These are phyloP conservation scores for Steatocranus sp. DNA, from an alignment of 2,797 vertebrate genomes.

Conservation along the genomic window DNA sequence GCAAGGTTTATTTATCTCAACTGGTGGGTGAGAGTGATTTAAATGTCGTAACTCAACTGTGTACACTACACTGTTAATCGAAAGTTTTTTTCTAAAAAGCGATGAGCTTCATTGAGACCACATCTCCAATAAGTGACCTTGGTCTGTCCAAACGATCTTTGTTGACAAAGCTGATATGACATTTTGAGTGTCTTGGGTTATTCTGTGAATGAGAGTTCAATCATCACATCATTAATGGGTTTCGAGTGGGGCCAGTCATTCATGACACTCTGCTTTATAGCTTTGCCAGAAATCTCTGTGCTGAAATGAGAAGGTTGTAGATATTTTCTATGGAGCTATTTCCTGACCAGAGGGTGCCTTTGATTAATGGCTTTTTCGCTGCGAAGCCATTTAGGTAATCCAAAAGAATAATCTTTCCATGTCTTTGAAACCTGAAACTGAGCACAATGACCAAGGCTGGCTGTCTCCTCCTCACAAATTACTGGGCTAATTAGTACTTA, in stretches of 20 bases:
- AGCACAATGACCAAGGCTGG: slow-evolving; percentile 37
- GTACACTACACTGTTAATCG: neutral
- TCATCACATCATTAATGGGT: slow-evolving; percentile 73
- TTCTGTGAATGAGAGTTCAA: slow-evolving; percentile 84
- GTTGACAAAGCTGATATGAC: slow-evolving; percentile 89
- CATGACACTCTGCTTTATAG: slow-evolving; percentile 88
- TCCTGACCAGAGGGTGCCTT: slow-evolving; percentile 82
- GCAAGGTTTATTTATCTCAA: neutral
- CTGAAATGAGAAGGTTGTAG: slow-evolving; percentile 90
- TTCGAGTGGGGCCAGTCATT: slow-evolving; percentile 81
- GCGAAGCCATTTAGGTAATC: slow-evolving; percentile 84
- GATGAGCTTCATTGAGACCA: slow-evolving; percentile 59
- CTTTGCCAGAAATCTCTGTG: slow-evolving; percentile 84
- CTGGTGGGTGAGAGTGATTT: neutral
- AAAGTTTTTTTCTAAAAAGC: slow-evolving; percentile 5
- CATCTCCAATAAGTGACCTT: slow-evolving; percentile 82
- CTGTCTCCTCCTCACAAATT: slow-evolving; percentile 55
- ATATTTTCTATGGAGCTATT: slow-evolving; percentile 92
- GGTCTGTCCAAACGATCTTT: slow-evolving; percentile 77
- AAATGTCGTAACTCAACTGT: neutral
- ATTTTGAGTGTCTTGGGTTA: slow-evolving; percentile 91
- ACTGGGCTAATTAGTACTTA: slow-evolving; percentile 59
- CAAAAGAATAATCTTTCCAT: slow-evolving; percentile 81
- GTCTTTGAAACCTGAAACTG: slow-evolving; percentile 67
- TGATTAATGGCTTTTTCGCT: slow-evolving; percentile 89